Evolutionary conservation across 1,140 invertebrate genomes (phyloP).

Genomic region (Calephelis nemesis): DNA sequence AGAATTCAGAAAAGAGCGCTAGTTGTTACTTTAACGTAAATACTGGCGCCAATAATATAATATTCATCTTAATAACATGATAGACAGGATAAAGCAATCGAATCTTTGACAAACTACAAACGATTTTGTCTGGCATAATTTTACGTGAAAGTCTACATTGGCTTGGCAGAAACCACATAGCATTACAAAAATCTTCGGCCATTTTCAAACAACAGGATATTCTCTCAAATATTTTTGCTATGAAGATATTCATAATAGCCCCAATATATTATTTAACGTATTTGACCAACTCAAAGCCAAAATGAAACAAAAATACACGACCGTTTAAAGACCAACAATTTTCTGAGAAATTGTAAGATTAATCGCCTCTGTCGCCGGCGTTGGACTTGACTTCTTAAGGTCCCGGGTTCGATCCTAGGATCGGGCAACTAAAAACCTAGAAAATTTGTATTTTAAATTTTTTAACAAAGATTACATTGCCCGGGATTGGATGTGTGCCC

Average conservation of each 20-base stretch:
- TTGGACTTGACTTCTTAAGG: no score
- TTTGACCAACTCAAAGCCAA: neutral
- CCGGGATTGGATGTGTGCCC: no score
- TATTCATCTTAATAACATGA: conserved; percentile 37
- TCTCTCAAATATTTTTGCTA: conserved; percentile 25
- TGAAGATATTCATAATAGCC: neutral
- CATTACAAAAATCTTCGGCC: conserved; percentile 32
- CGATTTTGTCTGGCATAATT: neutral
- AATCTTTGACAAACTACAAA: neutral
- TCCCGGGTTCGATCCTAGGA: no score
- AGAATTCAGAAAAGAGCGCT: conserved; percentile 17
- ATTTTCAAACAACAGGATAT: conserved; percentile 28
- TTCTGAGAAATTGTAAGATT: no score
- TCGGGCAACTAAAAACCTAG: no score
- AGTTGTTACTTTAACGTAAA: conserved; percentile 26
- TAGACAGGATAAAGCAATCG: conserved; percentile 18
- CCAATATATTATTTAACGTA: neutral
- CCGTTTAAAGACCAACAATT: no score
- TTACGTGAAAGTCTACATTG: neutral
- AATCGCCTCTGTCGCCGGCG: no score
- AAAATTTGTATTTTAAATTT: no score
- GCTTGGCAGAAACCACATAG: conserved; percentile 26
- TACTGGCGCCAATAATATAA: conserved; percentile 35
- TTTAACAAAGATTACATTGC: no score
- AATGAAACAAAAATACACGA: neutral